A percentile compares a stretch with the other conserved stretches of the same genome.
These are phyloP conservation scores for Tortricodes alternella DNA, from an alignment of 2,888 invertebrate genomes.

Conservation along the genomic window DNA sequence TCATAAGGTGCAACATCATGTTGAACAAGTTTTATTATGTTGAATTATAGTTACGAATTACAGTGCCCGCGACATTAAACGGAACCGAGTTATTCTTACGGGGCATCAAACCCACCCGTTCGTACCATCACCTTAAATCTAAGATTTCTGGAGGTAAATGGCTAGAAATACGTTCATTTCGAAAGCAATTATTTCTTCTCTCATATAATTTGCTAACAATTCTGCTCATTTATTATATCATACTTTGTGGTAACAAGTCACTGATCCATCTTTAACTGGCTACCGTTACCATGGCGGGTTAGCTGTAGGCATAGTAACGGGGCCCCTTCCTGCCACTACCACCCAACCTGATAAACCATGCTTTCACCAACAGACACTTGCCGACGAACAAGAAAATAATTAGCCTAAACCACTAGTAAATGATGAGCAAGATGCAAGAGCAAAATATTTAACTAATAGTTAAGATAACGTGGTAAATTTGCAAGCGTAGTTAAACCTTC, in stretches of 20 bases:
- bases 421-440: slow-evolving; percentile 7
- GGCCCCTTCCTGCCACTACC: slow-evolving; percentile 42
- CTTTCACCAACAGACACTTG: slow-evolving; percentile 30
- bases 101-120: no score
- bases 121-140: no score
- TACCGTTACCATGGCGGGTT: slow-evolving; percentile 56
- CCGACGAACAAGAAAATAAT: neutral
- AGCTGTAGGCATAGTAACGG: slow-evolving; percentile 58
- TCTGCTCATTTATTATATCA: no score
- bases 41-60: no score
- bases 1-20: no score
- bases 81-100: no score
- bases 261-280: slow-evolving; percentile 31
- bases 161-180: no score
- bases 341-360: slow-evolving; percentile 39
- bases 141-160: no score
- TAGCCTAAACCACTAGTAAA: neutral
- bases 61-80: no score
- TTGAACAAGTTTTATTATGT: no score
- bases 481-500: slow-evolving; percentile 42
- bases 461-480: slow-evolving; percentile 33
- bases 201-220: no score
- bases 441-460: slow-evolving; percentile 6
- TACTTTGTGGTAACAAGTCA: neutral
- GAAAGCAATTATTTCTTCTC: no score